Evolutionary conservation across 2,888 invertebrate genomes (phyloP).

Genomic region (Automeris io): DNA sequence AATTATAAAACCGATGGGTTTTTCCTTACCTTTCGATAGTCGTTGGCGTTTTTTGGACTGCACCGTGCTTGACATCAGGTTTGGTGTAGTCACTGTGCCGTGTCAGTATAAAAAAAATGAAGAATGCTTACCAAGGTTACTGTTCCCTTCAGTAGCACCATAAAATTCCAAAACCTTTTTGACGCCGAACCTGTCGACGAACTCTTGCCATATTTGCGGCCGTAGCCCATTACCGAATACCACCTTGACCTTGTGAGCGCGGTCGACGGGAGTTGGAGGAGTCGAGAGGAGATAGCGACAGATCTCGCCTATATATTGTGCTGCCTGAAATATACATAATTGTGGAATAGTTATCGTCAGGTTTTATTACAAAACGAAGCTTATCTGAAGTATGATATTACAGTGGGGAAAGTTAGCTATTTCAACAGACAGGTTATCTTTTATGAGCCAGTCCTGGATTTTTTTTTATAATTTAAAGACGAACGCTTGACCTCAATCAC

Average conservation of each 20-base stretch:
- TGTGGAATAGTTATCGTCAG: not conserved
- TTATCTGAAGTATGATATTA: no score
- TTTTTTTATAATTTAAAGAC: no score
- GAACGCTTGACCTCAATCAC: no score
- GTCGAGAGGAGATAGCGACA: constrained; percentile 89
- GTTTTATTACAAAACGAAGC: no score
- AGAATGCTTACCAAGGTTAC: constrained; percentile 83
- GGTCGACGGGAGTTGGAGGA: constrained; percentile 79
- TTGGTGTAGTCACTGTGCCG: not conserved
- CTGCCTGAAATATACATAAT: constrained; percentile 71
- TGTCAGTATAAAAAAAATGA: not conserved
- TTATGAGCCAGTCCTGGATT: no score
- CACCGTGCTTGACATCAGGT: no score
- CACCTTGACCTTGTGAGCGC: constrained; percentile 81
- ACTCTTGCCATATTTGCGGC: constrained; percentile 94
- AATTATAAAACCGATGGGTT: no score
- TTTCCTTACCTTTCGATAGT: no score
- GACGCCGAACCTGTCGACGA: constrained; percentile 83
- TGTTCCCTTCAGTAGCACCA: constrained; percentile 98
- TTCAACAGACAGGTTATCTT: no score
- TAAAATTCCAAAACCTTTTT: constrained; percentile 92
- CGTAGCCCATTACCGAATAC: constrained; percentile 96
- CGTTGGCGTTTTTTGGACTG: no score
- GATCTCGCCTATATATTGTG: constrained; percentile 93
- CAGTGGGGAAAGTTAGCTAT: no score